These are phyloP conservation scores for Ochropacha duplaris DNA, from an alignment of 2,888 invertebrate genomes.

Conservation along the genomic window DNA sequence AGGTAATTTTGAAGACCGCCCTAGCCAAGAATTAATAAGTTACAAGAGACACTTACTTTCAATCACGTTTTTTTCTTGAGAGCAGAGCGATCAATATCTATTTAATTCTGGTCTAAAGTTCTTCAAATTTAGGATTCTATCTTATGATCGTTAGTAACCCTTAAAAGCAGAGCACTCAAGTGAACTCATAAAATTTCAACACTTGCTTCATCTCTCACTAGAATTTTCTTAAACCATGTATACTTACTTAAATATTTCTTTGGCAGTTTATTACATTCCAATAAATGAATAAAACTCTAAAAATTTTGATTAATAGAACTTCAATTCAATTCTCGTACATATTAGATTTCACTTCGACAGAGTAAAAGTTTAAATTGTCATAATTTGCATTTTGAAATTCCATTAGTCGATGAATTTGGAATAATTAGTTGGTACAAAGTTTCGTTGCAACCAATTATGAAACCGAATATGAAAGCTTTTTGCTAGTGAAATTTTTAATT, in stretches of 20 bases:
- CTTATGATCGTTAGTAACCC: too few relatives aligned
- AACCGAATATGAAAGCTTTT: neutral
- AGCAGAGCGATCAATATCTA: too few relatives aligned
- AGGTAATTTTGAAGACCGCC: too few relatives aligned
- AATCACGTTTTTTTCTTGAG: too few relatives aligned
- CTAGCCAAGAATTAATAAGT: too few relatives aligned
- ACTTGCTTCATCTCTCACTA: neutral
- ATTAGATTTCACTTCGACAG: neutral
- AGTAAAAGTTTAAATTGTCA: neutral
- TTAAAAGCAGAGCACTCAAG: neutral
- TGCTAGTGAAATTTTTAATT: neutral
- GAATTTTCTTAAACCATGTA: neutral
- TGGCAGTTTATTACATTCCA: neutral
- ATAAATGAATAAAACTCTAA: neutral
- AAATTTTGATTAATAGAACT: neutral
- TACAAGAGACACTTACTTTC: too few relatives aligned
- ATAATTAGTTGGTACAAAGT: neutral
- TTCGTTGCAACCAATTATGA: conserved; percentile 1
- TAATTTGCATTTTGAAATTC: neutral
- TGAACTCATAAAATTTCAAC: neutral
- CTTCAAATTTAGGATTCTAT: too few relatives aligned
- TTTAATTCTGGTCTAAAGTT: neutral
- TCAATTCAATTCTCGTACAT: neutral
- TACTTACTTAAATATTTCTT: neutral
- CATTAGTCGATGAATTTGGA: neutral